A percentile compares a stretch with the other conserved stretches of the same genome.
These are phyloP conservation scores for Paratrypauchen microcephalus DNA, from an alignment of 2,797 vertebrate species.

Conservation along the genomic window DNA sequence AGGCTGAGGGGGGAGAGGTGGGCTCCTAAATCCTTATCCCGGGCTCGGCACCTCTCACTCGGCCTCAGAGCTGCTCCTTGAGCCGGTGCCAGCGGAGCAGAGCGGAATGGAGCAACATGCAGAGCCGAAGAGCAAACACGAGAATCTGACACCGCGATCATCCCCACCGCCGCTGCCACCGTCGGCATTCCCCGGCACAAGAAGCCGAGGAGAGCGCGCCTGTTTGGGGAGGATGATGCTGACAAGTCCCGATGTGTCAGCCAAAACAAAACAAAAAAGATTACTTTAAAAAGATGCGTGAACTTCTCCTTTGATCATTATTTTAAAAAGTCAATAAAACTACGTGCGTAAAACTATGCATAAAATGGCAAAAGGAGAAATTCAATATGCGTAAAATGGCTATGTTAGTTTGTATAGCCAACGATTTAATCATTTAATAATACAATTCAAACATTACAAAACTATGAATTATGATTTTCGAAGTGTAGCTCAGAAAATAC, in stretches of 20 bases:
- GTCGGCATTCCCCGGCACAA: neutral
- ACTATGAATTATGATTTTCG: neutral
- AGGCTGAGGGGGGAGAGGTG: slow-evolving; percentile 76
- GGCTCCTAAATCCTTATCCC: slow-evolving; percentile 86
- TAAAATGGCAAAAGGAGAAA: too few species aligned
- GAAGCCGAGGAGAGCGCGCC: neutral
- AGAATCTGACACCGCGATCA: slow-evolving; percentile 2
- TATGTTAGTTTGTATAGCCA: neutral
- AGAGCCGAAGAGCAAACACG: slow-evolving; percentile 6
- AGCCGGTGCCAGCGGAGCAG: neutral
- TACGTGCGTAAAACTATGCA: too few species aligned
- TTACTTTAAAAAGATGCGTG: too few species aligned
- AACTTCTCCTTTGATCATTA: too few species aligned
- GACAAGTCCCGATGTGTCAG: slow-evolving; percentile 1
- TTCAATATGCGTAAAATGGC: neutral
- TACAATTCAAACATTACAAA: neutral
- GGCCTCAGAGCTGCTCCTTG: neutral
- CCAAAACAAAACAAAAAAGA: neutral
- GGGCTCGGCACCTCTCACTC: slow-evolving; percentile 58
- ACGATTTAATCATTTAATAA: neutral
- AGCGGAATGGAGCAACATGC: neutral
- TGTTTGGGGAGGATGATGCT: neutral
- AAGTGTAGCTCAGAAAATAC: neutral
- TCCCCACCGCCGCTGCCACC: too few species aligned
- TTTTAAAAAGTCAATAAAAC: too few species aligned